Percentiles rank a stretch among this genome's conserved stretches.
These are phyloP conservation scores for Cyrtorhinus lividipennis DNA, from an alignment of 1,140 invertebrate genomes.

Conservation along the genomic window DNA sequence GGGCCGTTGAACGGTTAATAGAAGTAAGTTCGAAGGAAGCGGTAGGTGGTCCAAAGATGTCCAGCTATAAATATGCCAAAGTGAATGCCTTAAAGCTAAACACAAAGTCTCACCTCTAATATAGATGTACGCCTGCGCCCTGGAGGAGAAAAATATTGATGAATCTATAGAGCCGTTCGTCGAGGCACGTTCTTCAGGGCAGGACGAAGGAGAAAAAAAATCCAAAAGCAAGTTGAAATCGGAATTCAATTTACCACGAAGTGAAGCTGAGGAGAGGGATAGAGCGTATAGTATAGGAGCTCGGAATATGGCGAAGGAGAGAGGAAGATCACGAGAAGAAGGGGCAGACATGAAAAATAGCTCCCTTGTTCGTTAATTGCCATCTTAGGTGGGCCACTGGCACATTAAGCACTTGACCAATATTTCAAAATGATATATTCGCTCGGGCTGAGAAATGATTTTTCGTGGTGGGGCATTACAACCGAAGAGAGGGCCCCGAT, in stretches of 20 bases:
- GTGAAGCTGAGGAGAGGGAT: neutral
- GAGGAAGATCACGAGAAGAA: constrained; percentile 44
- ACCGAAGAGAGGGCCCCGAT: neutral
- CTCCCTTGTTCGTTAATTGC: constrained; percentile 33
- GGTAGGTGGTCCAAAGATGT: constrained; percentile 3
- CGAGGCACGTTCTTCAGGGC: neutral
- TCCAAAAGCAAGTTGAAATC: neutral
- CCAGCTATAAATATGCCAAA: constrained; percentile 4
- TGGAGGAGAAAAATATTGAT: constrained; percentile 1
- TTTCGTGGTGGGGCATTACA: neutral
- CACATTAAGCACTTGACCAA: constrained; percentile 9
- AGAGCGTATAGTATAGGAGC: constrained; percentile 51
- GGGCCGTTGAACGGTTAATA: neutral
- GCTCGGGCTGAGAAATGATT: constrained; percentile 6
- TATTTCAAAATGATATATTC: constrained; percentile 10
- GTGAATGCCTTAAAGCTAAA: constrained; percentile 1
- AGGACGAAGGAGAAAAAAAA: neutral
- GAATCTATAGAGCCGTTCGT: constrained; percentile 4
- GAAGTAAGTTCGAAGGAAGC: neutral
- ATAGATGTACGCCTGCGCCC: neutral
- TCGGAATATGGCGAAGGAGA: constrained; percentile 70
- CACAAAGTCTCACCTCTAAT: constrained; percentile 8
- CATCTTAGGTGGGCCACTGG: constrained; percentile 7
- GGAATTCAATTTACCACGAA: constrained; percentile 4
- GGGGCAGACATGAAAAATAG: constrained; percentile 40